Evolutionary conservation across 2,113 vertebrate genomes (phyloP).

Genomic region (Arvicanthis niloticus): DNA sequence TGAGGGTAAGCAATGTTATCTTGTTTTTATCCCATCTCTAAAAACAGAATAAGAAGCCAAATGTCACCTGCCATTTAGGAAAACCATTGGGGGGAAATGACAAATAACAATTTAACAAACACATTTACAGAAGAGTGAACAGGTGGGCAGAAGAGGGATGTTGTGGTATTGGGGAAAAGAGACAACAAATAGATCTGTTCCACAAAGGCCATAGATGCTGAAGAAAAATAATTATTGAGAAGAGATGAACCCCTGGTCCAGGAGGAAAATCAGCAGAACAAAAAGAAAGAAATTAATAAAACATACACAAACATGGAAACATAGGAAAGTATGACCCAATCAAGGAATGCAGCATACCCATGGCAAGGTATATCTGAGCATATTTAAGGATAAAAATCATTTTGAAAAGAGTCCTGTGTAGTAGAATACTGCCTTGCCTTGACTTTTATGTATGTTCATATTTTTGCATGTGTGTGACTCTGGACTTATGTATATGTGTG

Average conservation of each 20-base stretch:
- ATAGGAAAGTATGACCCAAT: not conserved
- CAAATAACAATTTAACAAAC: not conserved
- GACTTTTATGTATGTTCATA: too few species aligned
- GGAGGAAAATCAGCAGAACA: not conserved
- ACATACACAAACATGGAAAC: not conserved
- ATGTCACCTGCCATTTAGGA: not conserved
- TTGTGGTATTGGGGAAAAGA: not conserved
- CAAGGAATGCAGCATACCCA: not conserved
- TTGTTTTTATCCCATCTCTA: constrained; percentile 11
- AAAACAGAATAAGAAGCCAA: not conserved
- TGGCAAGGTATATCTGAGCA: not conserved
- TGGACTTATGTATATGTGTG: not conserved
- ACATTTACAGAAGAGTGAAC: not conserved
- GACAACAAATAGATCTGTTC: not conserved
- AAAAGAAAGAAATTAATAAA: not conserved
- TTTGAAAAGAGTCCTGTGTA: not conserved
- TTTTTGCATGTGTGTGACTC: not conserved
- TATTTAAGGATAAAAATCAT: not conserved
- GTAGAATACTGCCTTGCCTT: not conserved
- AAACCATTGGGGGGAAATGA: not conserved
- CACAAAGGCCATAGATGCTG: not conserved
- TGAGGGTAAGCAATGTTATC: not conserved
- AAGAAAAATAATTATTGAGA: not conserved
- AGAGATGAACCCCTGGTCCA: not conserved
- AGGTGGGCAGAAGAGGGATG: not conserved